These are phyloP conservation scores for Merluccius polli DNA, from an alignment of 2,797 vertebrate species.

Conservation along the genomic window DNA sequence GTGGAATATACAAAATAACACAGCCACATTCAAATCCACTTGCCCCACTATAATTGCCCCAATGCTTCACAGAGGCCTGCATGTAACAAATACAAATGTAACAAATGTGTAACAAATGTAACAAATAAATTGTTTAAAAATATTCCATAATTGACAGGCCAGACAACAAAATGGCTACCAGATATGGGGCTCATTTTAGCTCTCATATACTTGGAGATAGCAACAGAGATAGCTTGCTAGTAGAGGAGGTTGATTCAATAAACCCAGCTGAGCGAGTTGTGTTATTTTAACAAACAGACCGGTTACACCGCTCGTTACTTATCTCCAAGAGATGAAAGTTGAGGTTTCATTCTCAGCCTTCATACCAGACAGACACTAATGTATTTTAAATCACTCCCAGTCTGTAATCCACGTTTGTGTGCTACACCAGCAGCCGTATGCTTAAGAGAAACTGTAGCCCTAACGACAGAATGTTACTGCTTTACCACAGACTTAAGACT, in stretches of 20 bases:
- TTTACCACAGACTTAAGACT: neutral
- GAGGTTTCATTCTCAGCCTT: neutral
- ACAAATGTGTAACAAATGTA: too few relatives aligned
- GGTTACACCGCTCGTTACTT: neutral
- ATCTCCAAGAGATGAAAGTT: conserved; percentile 4
- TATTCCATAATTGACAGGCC: neutral
- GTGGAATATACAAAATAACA: neutral
- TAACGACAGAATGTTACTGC: conserved; percentile 5
- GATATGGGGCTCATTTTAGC: neutral
- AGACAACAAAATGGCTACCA: neutral
- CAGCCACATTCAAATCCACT: neutral
- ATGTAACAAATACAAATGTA: too few relatives aligned
- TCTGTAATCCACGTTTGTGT: neutral
- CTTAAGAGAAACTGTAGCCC: conserved; percentile 5
- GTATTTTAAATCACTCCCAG: conserved; percentile 16
- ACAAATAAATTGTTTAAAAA: neutral
- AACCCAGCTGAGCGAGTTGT: neutral
- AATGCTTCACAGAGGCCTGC: neutral
- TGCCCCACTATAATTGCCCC: neutral
- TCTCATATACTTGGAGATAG: neutral
- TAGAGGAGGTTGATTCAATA: neutral
- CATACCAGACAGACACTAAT: conserved; percentile 4
- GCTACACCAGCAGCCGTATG: conserved; percentile 9
- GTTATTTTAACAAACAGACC: conserved; percentile 4
- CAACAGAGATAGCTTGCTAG: neutral